phyloP scores from a whole-genome alignment of 2,113 vertebrate species.

The Pelvicachromis taeniatus region DNA sequence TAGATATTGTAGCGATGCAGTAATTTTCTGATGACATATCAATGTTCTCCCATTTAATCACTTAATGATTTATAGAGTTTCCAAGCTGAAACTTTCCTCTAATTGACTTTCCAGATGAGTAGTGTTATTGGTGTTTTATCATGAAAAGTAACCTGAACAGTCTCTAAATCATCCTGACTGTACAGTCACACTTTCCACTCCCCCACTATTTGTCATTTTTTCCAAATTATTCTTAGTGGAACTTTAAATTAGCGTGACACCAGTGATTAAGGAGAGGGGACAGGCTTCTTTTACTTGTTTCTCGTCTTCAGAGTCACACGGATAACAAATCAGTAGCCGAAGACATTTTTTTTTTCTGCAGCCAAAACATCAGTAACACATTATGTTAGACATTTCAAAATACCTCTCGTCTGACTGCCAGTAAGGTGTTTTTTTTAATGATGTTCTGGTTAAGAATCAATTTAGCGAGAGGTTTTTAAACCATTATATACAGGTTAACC shows the following conservation, averaged over 20 bases:
- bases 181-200: not conserved
- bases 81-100: not conserved
- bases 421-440: not conserved
- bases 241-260: conserved; percentile 23
- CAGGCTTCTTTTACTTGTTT: not conserved
- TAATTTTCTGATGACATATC: not conserved
- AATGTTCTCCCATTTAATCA: not conserved
- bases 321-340: not conserved
- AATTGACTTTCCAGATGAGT: conserved; percentile 19
- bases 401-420: not conserved
- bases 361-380: not conserved
- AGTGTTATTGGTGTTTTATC: conserved; percentile 17
- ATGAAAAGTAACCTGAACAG: conserved; percentile 18
- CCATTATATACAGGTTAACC: conserved; percentile 16
- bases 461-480: not conserved
- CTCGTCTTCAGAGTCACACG: not conserved
- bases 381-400: not conserved
- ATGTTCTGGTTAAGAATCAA: not conserved
- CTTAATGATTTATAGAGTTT: not conserved
- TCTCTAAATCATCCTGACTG: conserved; percentile 7
- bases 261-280: not conserved
- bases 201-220: conserved; percentile 12
- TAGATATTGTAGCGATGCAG: not conserved
- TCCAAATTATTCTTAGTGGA: conserved; percentile 2
- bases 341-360: not conserved